These are phyloP conservation scores for Enteromius thamalakanensis DNA, from an alignment of 2,797 vertebrate species.

Conservation along the genomic window DNA sequence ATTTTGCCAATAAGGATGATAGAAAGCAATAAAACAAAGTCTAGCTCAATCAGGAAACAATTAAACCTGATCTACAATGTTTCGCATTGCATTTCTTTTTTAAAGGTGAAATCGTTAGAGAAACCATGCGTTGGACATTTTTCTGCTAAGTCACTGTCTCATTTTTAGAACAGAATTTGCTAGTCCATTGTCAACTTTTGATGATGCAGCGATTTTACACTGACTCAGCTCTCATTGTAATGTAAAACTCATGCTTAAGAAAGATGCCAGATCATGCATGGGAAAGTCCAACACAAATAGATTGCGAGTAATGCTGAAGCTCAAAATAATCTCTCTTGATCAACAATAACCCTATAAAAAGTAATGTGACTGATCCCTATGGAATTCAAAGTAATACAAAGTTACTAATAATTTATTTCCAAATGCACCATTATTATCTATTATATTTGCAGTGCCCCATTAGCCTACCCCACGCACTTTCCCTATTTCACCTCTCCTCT, in stretches of 20 bases:
- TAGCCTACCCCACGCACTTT: too few species aligned
- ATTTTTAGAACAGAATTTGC: constrained; percentile 1
- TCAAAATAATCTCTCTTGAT: not conserved
- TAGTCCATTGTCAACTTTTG: not conserved
- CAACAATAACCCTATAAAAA: not conserved
- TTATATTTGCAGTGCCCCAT: not conserved
- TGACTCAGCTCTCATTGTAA: constrained; percentile 27
- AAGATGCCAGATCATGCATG: constrained; percentile 45
- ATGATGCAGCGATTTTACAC: constrained; percentile 49
- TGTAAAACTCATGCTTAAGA: constrained; percentile 32
- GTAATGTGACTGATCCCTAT: not conserved
- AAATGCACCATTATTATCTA: not conserved
- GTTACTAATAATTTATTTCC: not conserved
- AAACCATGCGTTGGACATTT: not conserved
- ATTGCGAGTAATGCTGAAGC: not conserved
- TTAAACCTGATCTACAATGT: not conserved
- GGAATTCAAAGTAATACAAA: not conserved
- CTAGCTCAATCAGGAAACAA: not conserved
- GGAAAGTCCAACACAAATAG: constrained; percentile 15
- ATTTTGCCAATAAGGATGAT: not conserved
- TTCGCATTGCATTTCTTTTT: not conserved
- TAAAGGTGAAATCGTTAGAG: not conserved
- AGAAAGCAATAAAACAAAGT: not conserved
- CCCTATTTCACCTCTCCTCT: too few species aligned
- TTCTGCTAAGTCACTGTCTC: constrained; percentile 50